Evolutionary conservation across 2,113 vertebrate species (phyloP).

Genomic region (Bubalus kerabau): DNA sequence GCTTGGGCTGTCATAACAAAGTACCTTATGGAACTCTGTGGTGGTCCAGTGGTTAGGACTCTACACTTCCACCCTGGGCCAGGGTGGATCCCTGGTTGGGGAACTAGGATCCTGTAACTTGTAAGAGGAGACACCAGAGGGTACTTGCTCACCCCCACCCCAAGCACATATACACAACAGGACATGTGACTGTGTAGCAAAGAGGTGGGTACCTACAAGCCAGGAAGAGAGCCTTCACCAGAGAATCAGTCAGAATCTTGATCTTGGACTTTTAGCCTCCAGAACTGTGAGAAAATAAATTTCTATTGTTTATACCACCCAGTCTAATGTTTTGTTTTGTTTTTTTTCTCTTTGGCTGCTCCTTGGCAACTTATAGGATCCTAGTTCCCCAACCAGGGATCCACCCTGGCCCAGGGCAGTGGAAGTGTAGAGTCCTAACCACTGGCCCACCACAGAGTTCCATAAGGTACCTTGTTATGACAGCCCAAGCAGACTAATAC

Average conservation of each 20-base stretch:
- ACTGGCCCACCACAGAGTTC: neutral
- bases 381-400: neutral
- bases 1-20: neutral
- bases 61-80: neutral
- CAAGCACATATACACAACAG: neutral
- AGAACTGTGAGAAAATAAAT: neutral
- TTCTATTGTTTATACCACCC: neutral
- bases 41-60: neutral
- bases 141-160: neutral
- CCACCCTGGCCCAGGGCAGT: neutral
- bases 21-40: neutral
- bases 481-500: neutral
- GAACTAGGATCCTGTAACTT: neutral
- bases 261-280: neutral
- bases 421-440: neutral
- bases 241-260: neutral
- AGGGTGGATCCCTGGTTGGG: neutral
- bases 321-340: neutral
- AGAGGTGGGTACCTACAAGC: neutral
- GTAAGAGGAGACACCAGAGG: neutral
- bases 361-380: neutral
- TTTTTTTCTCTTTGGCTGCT: neutral
- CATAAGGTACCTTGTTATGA: neutral
- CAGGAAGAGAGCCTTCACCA: neutral
- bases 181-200: neutral